Percentiles rank a stretch among this genome's conserved stretches.
Conservation (phyloP, 2,797 vertebrate species). For the Taeniopygia guttata region DNA sequence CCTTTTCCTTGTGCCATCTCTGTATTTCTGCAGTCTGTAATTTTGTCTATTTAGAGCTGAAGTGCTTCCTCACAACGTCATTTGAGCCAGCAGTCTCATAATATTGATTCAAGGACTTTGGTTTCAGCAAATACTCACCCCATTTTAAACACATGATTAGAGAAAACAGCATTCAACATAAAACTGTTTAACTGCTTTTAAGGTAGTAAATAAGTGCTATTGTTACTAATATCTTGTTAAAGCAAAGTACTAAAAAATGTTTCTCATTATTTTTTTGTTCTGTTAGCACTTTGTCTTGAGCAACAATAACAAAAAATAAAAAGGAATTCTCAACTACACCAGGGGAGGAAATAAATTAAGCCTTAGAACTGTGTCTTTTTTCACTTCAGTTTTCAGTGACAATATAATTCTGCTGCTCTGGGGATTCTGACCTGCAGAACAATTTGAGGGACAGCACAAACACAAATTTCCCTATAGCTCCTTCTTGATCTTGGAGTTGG, state of each 20-base stretch:
- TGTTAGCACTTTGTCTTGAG: not conserved
- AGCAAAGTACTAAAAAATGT: not conserved
- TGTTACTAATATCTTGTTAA: not conserved
- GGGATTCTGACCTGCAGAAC: not conserved
- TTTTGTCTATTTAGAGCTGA: slow-evolving; percentile 11
- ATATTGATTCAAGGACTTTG: not conserved
- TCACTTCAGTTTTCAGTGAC: not conserved
- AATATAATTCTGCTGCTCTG: not conserved
- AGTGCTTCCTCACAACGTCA: not conserved
- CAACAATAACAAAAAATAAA: not conserved
- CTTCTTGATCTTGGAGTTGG: not conserved
- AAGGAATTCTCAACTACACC: not conserved
- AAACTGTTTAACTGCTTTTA: not conserved
- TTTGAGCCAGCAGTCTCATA: not conserved
- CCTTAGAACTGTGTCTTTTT: not conserved
- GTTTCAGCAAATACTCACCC: not conserved
- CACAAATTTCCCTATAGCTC: not conserved
- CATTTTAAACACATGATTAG: not conserved
- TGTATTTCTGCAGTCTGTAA: not conserved
- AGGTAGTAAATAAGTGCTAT: not conserved
- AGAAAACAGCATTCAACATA: not conserved
- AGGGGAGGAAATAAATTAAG: not conserved
- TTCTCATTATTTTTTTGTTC: not conserved
- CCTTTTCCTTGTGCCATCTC: not conserved
- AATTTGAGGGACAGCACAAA: not conserved